Percentiles rank a stretch among this genome's conserved stretches.
Evolutionary conservation across 2,888 invertebrate species (phyloP).

Genomic region (Andrena flavipes): DNA sequence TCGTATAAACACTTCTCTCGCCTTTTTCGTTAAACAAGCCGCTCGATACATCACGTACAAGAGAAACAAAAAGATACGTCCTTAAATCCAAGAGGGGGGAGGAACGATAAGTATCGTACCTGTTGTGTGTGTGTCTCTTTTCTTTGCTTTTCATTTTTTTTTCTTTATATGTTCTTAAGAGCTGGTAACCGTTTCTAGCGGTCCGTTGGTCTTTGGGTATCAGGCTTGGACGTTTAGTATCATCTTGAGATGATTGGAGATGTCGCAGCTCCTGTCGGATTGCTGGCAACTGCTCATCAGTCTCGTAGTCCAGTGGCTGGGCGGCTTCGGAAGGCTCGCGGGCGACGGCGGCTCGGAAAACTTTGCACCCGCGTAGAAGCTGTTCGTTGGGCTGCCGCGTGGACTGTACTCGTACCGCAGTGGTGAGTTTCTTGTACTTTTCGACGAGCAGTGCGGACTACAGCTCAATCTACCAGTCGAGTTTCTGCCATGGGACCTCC

Average conservation of each 20-base stretch:
- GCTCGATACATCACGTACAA: constrained; percentile 60
- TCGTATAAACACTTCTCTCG: constrained; percentile 50
- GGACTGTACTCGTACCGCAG: constrained; percentile 74
- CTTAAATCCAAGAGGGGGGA: constrained; percentile 36
- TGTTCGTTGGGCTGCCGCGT: constrained; percentile 81
- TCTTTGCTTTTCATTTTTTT: constrained; percentile 48
- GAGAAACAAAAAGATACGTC: constrained; percentile 52
- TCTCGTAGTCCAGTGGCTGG: constrained; percentile 90
- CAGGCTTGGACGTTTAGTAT: constrained; percentile 83
- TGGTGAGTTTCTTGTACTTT: constrained; percentile 75
- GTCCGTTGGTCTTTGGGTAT: constrained; percentile 72
- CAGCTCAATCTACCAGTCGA: constrained; percentile 75
- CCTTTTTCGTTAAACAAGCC: constrained; percentile 52
- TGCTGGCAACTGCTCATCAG: constrained; percentile 73
- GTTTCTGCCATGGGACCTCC: constrained; percentile 62
- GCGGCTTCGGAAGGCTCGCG: constrained; percentile 92
- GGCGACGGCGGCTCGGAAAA: constrained; percentile 94
- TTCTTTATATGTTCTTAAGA: constrained; percentile 41
- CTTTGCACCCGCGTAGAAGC: constrained; percentile 89
- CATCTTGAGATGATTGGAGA: constrained; percentile 81
- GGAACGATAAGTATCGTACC: constrained; percentile 56
- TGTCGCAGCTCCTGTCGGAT: constrained; percentile 72
- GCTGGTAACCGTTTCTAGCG: constrained; percentile 64
- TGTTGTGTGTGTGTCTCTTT: constrained; percentile 29
- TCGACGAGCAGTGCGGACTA: constrained; percentile 77